phyloP scores from a whole-genome alignment of 2,113 vertebrate species.

The Colaptes auratus region DNA sequence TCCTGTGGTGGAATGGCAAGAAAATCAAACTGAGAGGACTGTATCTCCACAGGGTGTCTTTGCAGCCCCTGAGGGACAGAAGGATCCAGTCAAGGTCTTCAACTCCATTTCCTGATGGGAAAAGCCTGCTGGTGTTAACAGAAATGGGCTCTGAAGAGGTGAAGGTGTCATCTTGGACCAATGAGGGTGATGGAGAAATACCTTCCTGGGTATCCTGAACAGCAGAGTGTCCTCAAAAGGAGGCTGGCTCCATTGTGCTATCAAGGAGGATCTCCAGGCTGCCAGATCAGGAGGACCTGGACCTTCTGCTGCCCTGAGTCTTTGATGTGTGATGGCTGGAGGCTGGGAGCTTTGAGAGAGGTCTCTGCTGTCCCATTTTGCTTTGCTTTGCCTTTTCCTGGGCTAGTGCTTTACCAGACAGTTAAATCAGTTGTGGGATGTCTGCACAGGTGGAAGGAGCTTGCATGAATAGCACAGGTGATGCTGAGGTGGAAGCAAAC shows the following conservation, averaged over 20 bases:
- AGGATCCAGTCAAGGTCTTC: rapidly evolving
- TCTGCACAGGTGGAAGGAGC: background rate
- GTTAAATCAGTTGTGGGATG: background rate
- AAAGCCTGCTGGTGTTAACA: background rate
- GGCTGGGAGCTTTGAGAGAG: background rate
- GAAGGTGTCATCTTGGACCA: background rate
- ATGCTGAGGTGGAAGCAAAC: background rate
- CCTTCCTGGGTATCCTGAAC: background rate
- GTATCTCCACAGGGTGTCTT: rapidly evolving
- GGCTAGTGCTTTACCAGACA: background rate
- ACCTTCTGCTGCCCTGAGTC: background rate
- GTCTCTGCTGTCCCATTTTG: background rate
- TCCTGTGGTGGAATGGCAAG: background rate
- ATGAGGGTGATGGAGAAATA: background rate
- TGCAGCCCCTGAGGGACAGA: rapidly evolving
- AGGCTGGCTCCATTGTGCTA: rapidly evolving
- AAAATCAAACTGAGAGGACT: background rate
- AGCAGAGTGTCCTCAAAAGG: background rate
- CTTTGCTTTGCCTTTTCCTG: background rate
- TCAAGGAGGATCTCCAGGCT: background rate
- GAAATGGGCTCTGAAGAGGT: background rate
- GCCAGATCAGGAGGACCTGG: background rate
- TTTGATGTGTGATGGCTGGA: background rate
- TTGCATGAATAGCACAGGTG: background rate
- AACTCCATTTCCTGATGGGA: background rate